Conservation (phyloP, 2,888 invertebrate species). For the Conops quadrifasciatus region DNA sequence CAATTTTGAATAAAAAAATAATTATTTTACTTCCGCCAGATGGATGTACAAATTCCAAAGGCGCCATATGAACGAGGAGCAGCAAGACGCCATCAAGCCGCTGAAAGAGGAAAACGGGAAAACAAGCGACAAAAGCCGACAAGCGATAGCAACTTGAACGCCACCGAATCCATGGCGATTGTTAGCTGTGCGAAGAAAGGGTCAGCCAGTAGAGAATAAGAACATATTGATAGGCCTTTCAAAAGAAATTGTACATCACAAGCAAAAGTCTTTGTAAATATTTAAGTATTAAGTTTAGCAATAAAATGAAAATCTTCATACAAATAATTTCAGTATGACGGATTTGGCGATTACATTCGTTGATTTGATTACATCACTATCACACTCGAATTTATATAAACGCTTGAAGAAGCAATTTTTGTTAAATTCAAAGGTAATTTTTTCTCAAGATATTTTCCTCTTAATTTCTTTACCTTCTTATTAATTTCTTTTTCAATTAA, state of each 20-base stretch:
- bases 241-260: background rate
- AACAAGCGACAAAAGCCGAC: conserved; percentile 53
- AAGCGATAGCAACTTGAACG: conserved; percentile 55
- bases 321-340: no score
- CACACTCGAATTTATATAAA: no score
- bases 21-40: conserved; percentile 42
- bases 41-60: conserved; percentile 64
- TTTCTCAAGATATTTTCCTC: no score
- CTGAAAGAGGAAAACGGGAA: conserved; percentile 40
- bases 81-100: conserved; percentile 38
- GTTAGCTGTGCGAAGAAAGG: conserved; percentile 59
- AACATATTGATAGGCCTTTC: background rate
- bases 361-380: no score
- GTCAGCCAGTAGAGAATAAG: conserved; percentile 42
- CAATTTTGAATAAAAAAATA: background rate
- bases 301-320: no score
- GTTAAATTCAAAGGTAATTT: no score
- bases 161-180: conserved; percentile 55
- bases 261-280: conserved; percentile 22
- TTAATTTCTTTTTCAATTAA: no score
- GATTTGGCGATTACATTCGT: no score
- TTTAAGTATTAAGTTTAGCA: conserved; percentile 17
- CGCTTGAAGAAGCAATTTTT: no score
- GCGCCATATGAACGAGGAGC: conserved; percentile 44
- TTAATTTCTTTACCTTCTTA: no score